Evolutionary conservation across 2,888 invertebrate species (phyloP), one percentile per base, ranked within the genome.

Genomic region (Liodrosophila aerea): DNA sequence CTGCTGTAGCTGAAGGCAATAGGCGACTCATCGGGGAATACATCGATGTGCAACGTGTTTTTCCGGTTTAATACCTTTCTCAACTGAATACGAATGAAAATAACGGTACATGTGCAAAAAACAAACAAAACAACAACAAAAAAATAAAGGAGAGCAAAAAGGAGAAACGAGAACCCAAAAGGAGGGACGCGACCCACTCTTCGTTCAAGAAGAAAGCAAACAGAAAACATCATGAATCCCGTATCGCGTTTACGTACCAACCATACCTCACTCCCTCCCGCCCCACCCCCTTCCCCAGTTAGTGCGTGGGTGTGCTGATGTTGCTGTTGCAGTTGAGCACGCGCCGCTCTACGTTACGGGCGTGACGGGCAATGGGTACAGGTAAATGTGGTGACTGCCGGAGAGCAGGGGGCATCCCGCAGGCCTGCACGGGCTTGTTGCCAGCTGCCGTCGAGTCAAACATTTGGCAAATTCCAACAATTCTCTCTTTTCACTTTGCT

Each of bases 1-100:
- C 8, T 15, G 16, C 13, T 4, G 27, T 1, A 12, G 22, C 11
- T 44, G 16, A 7, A 29, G 37, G 37, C 7, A 29, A 18, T 11
- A 22, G 8, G 44, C 27, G 40, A 46, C 12, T 30, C 64, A 53
- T 50, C 39, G 18, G 63, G 66, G 73, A 71, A 73, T 77, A 76
- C 83, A 82, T 85, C 80, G 73, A 82, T 85, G 76, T 83, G 81
- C 83, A 80, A 81, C 81, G 84, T 84, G 86, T 82, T 82, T 86
- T 84, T 85, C 77, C 85, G 84, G 81, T 68, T 85, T 85, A 82
- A 85, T 82, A 74, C 86, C 86, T 85, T 76, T 71, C 57, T 74
- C 78, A 69, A 66, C 75, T 72, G 84, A 83, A 81, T 65, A 72
- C 77, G 75, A 85, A 81, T 70, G 85, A 62, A 85, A 82, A 80